Evolutionary conservation across 2,113 vertebrate genomes (phyloP), one percentile per base, ranked within the genome.

Genomic region (Xenus cinereus): DNA sequence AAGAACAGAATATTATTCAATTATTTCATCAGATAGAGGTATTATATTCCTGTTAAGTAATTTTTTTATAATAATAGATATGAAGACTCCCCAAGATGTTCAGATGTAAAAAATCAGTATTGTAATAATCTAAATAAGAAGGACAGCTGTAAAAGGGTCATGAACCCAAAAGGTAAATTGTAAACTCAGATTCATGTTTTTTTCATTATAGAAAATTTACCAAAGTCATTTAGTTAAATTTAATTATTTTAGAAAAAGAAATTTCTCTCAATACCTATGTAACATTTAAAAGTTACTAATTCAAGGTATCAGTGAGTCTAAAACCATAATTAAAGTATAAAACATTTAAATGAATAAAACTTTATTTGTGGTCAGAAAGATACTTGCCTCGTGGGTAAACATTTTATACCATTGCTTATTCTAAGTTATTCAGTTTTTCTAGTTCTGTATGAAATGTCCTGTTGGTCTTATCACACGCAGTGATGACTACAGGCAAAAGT

Each of bases 21-120:
- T 51, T 11, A 73, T 66, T 74, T 22, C 3, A 57, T 23, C 19
- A 80, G 4, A n/a, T 64, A 56, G 5, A 73, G 7, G 6, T 90
- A 30, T 57, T 72, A 35, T 64, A 64, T 64, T 82, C 5, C 8
- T 41, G 2, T 48, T 60, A 26, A 43, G 16, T 39, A 37, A 6
- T n/a, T 5, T 71, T 59, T 57, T 60, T 17, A 22, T 22, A 24
- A 10, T 43, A 57, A 63, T 46, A 78, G 7, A 26, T 54, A 59
- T 9, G 20, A 84, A 63, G 28, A 19, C 6, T 81, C 4, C 0
- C 0, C 6, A 54, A 51, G 5, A 2, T 46, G 8, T 41, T 6
- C 16, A 48, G 27, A 56, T 71, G 16, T 68, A 39, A 69, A 73
- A 86, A 51, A 66, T 35, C 51, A 43, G 15, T 46, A 37, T 26